phyloP scores from a whole-genome alignment of 1,140 invertebrate genomes.

The Zeugodacus cucurbitae region DNA sequence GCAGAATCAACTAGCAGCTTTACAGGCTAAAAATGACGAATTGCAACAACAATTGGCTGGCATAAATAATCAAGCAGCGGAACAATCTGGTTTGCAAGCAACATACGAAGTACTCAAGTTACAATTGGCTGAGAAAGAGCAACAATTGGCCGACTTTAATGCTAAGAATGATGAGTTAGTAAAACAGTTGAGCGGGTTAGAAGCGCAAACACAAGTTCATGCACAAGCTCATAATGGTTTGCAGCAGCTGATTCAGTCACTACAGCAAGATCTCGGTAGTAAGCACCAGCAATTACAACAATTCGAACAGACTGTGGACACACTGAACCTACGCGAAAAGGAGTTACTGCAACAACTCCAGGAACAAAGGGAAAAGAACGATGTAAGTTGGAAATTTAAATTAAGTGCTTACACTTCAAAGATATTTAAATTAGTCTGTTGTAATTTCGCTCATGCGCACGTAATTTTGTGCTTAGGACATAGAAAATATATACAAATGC shows the following conservation, averaged over 20 bases:
- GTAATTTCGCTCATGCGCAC: too few relatives aligned
- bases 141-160: neutral
- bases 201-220: neutral
- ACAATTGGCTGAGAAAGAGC: conserved; percentile 45
- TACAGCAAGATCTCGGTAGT: conserved; percentile 40
- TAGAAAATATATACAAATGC: too few relatives aligned
- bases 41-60: conserved; percentile 41
- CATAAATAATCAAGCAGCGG: conserved; percentile 38
- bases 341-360: conserved; percentile 70
- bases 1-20: conserved; percentile 36
- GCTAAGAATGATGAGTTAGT: conserved; percentile 30
- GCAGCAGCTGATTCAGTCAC: conserved; percentile 41
- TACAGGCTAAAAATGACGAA: conserved; percentile 41
- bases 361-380: conserved; percentile 78
- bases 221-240: conserved; percentile 45
- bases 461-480: too few relatives aligned
- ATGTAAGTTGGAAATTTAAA: conserved; percentile 75
- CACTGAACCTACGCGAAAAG: conserved; percentile 53
- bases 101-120: conserved; percentile 48
- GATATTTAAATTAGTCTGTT: too few relatives aligned
- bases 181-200: conserved; percentile 50
- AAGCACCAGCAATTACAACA: conserved; percentile 56
- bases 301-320: conserved; percentile 52
- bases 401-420: too few relatives aligned
- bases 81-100: conserved; percentile 51